A percentile compares a stretch with the other conserved stretches of the same genome.
These are phyloP conservation scores for Thermophis baileyi DNA, from an alignment of 2,113 vertebrate genomes.

Conservation along the genomic window DNA sequence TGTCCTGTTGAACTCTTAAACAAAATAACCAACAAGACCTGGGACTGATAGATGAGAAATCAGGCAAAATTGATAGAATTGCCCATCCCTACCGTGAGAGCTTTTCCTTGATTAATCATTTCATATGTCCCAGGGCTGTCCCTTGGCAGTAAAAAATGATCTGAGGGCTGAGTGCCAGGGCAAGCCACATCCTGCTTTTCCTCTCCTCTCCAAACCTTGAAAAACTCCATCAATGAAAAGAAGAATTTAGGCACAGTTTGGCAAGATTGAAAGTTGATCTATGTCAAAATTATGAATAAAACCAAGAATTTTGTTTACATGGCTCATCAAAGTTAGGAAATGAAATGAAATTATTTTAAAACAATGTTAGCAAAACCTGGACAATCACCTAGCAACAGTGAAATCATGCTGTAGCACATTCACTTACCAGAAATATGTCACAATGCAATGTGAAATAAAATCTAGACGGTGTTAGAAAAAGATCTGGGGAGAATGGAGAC, in stretches of 20 bases:
- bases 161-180: background rate
- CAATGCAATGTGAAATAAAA: background rate
- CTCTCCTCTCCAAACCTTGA: background rate
- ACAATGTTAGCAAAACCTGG: background rate
- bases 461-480: background rate
- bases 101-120: background rate
- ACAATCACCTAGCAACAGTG: constrained; percentile 1
- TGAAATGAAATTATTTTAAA: background rate
- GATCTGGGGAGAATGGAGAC: background rate
- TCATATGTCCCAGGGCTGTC: background rate
- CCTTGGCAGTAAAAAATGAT: background rate
- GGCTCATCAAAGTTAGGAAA: background rate
- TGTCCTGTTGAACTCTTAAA: background rate
- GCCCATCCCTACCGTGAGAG: background rate
- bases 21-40: background rate
- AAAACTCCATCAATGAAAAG: background rate
- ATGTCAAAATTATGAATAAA: background rate
- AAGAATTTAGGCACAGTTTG: background rate
- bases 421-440: background rate
- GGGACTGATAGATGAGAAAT: background rate
- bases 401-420: constrained; percentile 27
- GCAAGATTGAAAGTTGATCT: constrained; percentile 3
- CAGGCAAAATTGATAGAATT: background rate
- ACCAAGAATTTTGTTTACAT: constrained; percentile 21
- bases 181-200: background rate